A percentile compares a stretch with the other conserved stretches of the same genome.
Evolutionary conservation across 2,888 invertebrate genomes (phyloP).

Genomic region (Melieria omissa): DNA sequence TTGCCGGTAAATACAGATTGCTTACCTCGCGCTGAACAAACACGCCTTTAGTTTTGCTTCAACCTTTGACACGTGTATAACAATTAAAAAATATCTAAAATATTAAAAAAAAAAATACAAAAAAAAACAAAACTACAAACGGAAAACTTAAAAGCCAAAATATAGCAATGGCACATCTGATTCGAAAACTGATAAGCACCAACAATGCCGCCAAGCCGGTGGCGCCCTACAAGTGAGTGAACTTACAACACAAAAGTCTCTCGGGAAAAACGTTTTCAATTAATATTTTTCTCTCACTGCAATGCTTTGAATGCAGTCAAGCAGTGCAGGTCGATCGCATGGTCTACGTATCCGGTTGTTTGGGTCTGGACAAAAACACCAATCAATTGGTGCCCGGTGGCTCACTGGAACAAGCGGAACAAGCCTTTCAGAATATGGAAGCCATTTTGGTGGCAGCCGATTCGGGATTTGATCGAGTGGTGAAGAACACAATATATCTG

Average conservation of each 20-base stretch:
- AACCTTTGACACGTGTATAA: too few relatives aligned
- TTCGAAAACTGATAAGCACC: conserved; percentile 73
- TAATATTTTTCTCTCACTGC: too few relatives aligned
- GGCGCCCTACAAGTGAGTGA: conserved; percentile 81
- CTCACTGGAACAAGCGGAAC: conserved; percentile 77
- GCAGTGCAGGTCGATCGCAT: conserved; percentile 85
- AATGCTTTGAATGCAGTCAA: conserved; percentile 71
- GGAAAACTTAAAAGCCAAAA: too few relatives aligned
- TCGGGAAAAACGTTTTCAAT: neutral
- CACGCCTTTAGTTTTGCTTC: too few relatives aligned
- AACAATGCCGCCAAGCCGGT: conserved; percentile 79
- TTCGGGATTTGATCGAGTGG: conserved; percentile 77
- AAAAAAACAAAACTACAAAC: too few relatives aligned
- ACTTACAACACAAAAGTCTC: neutral
- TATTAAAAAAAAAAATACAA: too few relatives aligned
- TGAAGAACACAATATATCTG: conserved; percentile 89
- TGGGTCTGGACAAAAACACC: conserved; percentile 80
- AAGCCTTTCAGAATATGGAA: conserved; percentile 82
- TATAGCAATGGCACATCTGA: conserved; percentile 64
- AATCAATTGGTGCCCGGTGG: conserved; percentile 80
- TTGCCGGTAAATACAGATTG: too few relatives aligned
- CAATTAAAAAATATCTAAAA: too few relatives aligned
- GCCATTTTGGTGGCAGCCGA: conserved; percentile 80
- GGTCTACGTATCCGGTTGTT: conserved; percentile 86
- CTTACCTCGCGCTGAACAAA: too few relatives aligned